Conservation (phyloP, 92 coral and sea anemone species). For the Porites cylindrica region DNA sequence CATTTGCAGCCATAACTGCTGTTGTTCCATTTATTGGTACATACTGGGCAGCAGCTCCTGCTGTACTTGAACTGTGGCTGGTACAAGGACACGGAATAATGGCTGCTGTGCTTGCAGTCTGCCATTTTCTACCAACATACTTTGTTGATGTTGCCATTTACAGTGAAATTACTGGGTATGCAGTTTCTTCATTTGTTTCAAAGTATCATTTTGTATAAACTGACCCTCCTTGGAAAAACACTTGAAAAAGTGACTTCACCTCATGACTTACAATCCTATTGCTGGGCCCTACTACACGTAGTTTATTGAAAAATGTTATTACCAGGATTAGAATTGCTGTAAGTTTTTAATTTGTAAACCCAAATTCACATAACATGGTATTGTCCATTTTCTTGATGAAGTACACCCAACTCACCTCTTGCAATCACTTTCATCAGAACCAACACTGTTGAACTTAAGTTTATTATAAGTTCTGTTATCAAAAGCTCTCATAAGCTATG, state of each 20-base stretch:
- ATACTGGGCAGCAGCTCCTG: slow-evolving; percentile 96
- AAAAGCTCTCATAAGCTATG: too few species aligned
- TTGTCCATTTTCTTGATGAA: too few species aligned
- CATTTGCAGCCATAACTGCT: slow-evolving; percentile 94
- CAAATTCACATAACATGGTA: too few species aligned
- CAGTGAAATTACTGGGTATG: slow-evolving; percentile 99
- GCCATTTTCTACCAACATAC: slow-evolving; percentile 91
- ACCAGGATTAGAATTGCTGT: neutral
- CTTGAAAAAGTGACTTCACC: too few species aligned
- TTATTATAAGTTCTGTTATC: too few species aligned
- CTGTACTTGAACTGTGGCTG: slow-evolving; percentile 94
- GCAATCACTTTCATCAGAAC: too few species aligned
- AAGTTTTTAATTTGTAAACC: neutral
- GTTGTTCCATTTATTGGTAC: slow-evolving; percentile 98
- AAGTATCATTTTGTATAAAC: neutral
- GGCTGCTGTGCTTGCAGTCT: slow-evolving; percentile 84
- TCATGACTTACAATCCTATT: too few species aligned
- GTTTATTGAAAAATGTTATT: neutral
- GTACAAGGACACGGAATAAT: slow-evolving; percentile 81
- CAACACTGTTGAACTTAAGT: too few species aligned
- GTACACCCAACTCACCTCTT: too few species aligned
- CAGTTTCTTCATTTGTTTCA: neutral
- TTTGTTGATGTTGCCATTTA: slow-evolving; percentile 96
- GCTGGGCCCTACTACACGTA: neutral
- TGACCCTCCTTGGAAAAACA: too few species aligned